These are phyloP conservation scores for Phymatocera aterrima DNA, from an alignment of 2,888 invertebrate species.

Conservation along the genomic window DNA sequence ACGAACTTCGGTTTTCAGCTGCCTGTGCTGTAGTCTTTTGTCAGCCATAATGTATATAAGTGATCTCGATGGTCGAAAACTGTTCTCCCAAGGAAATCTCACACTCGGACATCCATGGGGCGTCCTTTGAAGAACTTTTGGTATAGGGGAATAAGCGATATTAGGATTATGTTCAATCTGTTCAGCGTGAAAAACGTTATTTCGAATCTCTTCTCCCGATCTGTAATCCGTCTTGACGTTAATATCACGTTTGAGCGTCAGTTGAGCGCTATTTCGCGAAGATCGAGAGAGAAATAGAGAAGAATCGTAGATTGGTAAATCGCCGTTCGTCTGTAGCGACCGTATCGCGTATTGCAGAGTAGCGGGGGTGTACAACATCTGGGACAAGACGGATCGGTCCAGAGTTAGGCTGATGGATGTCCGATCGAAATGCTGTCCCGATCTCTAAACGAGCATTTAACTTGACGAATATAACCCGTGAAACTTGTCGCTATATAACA, in stretches of 20 bases:
- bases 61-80: no score
- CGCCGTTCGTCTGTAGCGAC: background rate
- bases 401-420: conserved; percentile 17
- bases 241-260: no score
- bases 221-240: conserved; percentile 8
- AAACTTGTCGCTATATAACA: background rate
- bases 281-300: background rate
- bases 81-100: background rate
- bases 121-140: background rate
- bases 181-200: background rate
- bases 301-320: conserved; percentile 9
- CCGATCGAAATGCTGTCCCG: conserved; percentile 1
- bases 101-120: background rate
- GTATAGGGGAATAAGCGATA: no score
- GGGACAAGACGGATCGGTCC: conserved; percentile 40
- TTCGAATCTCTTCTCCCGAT: background rate
- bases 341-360: no score
- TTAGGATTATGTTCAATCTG: no score
- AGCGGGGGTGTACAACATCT: background rate
- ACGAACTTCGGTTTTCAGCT: no score
- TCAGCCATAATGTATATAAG: no score
- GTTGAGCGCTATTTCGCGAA: background rate
- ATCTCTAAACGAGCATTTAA: conserved; percentile 42
- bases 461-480: background rate
- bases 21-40: no score